These are phyloP conservation scores for Saguinus midas DNA, from an alignment of 2,113 vertebrate genomes.

Conservation along the genomic window DNA sequence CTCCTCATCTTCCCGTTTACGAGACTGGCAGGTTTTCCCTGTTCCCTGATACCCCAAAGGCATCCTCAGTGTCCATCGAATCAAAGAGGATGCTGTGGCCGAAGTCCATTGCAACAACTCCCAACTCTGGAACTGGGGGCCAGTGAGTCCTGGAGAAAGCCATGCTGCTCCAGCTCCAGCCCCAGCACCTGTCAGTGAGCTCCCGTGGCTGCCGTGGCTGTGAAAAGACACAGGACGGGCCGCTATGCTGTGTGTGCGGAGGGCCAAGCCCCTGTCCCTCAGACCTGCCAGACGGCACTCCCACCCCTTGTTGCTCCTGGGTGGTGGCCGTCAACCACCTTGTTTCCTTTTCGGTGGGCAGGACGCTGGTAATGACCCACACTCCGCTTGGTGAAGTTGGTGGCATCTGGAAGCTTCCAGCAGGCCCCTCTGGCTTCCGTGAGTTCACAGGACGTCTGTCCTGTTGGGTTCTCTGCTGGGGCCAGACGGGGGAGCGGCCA, in stretches of 20 bases:
- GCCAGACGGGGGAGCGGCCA: neutral
- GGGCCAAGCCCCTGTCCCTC: neutral
- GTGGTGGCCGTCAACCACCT: neutral
- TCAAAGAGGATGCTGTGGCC: neutral
- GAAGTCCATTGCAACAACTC: neutral
- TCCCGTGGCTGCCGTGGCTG: rapidly evolving
- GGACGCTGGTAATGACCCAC: rapidly evolving
- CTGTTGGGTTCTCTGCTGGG: too few relatives aligned
- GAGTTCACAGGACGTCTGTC: too few relatives aligned
- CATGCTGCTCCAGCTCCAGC: rapidly evolving
- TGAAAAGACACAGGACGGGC: rapidly evolving
- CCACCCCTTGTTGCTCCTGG: too few relatives aligned
- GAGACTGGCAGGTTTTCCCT: neutral
- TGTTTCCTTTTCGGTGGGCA: too few relatives aligned
- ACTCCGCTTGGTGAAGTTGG: rapidly evolving
- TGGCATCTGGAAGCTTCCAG: neutral
- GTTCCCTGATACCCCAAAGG: neutral
- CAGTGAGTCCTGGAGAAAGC: neutral
- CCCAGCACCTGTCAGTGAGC: neutral
- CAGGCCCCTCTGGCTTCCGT: too few relatives aligned
- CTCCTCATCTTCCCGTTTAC: rapidly evolving
- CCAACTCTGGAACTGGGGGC: neutral
- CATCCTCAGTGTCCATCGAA: neutral
- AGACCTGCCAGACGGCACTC: neutral
- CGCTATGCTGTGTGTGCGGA: neutral